Conservation (phyloP, 2,888 invertebrate genomes). For the Malacosoma neustria region DNA sequence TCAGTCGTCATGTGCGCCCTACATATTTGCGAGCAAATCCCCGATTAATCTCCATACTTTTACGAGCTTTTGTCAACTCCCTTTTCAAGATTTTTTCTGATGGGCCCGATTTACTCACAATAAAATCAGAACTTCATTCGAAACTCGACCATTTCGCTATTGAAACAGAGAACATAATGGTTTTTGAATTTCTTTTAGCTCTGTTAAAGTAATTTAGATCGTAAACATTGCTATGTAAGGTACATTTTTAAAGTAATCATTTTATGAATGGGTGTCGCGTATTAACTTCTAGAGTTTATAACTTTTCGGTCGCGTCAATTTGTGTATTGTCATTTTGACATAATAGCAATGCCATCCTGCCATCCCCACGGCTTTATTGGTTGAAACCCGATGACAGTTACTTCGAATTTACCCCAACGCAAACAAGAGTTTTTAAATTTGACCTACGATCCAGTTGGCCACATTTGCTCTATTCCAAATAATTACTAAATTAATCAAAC, state of each 20-base stretch:
- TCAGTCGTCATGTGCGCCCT: slow-evolving; percentile 45
- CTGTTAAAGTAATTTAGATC: too few species aligned
- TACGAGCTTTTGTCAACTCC: slow-evolving; percentile 68
- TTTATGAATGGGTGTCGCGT: slow-evolving; percentile 20
- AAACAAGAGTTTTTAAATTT: slow-evolving; percentile 1
- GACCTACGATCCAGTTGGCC: too few species aligned
- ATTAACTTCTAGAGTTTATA: slow-evolving; percentile 68
- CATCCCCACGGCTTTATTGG: slow-evolving; percentile 67
- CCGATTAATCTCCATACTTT: slow-evolving; percentile 71
- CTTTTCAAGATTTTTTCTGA: slow-evolving; percentile 48
- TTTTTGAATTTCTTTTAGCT: too few species aligned
- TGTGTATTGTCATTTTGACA: slow-evolving; percentile 72
- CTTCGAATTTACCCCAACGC: slow-evolving; percentile 27
- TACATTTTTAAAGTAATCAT: too few species aligned
- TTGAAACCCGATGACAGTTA: slow-evolving; percentile 65
- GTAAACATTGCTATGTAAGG: too few species aligned
- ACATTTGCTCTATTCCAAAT: too few species aligned
- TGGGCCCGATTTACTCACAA: slow-evolving; percentile 35
- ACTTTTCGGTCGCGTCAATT: slow-evolving; percentile 70
- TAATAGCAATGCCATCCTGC: slow-evolving; percentile 68
- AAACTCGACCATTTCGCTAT: slow-evolving; percentile 18
- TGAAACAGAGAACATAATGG: too few species aligned
- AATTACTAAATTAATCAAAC: too few species aligned
- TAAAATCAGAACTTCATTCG: slow-evolving; percentile 11
- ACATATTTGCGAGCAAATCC: slow-evolving; percentile 64